A percentile compares a stretch with the other conserved stretches of the same genome.
These are phyloP conservation scores for Acrobasis repandana DNA, from an alignment of 2,888 invertebrate species.

Conservation along the genomic window DNA sequence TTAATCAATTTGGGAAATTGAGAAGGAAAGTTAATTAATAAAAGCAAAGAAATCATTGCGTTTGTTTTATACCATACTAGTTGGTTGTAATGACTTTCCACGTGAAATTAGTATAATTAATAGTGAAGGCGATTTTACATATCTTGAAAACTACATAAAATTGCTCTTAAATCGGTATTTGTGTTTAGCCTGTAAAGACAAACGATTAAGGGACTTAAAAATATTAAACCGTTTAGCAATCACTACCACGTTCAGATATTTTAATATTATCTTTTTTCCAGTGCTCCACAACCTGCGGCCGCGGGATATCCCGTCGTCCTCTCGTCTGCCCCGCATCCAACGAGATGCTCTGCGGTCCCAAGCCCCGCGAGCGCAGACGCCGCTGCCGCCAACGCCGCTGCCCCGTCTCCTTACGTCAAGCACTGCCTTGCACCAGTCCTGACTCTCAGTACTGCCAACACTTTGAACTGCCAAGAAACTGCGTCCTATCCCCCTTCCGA, in stretches of 20 bases:
- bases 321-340: slow-evolving; percentile 78
- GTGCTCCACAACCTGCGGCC: slow-evolving; percentile 85
- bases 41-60: too few species aligned
- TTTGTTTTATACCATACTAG: too few species aligned
- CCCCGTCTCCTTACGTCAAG: slow-evolving; percentile 38
- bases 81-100: too few species aligned
- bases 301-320: slow-evolving; percentile 80
- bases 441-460: slow-evolving; percentile 79
- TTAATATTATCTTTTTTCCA: slow-evolving; percentile 45
- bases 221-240: too few species aligned
- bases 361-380: slow-evolving; percentile 76
- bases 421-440: slow-evolving; percentile 46
- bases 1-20: too few species aligned
- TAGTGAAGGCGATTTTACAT: too few species aligned
- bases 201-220: too few species aligned
- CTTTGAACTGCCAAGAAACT: slow-evolving; percentile 77
- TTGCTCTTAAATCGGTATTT: too few species aligned
- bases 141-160: too few species aligned
- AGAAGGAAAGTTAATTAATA: too few species aligned
- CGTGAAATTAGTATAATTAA: too few species aligned
- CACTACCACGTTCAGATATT: not conserved
- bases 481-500: slow-evolving; percentile 81
- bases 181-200: too few species aligned
- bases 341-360: slow-evolving; percentile 78
- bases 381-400: slow-evolving; percentile 75